A percentile compares a stretch with the other conserved stretches of the same genome.
These are phyloP conservation scores for Troides aeacus DNA, from an alignment of 2,888 invertebrate species.

Conservation along the genomic window DNA sequence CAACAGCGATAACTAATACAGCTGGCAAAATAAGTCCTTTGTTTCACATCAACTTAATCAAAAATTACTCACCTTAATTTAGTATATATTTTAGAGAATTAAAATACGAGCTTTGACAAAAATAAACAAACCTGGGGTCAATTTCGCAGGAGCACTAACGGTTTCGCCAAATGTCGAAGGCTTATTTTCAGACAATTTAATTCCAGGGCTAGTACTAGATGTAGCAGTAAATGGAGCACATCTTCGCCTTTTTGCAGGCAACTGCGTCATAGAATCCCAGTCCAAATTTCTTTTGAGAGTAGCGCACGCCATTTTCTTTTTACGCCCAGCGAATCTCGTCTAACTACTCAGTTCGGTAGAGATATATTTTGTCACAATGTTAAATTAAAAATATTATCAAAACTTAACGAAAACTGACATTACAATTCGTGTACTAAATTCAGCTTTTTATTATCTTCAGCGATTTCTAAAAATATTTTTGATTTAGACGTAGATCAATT, in stretches of 20 bases:
- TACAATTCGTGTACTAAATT: slow-evolving; percentile 27
- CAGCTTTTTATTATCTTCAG: slow-evolving; percentile 44
- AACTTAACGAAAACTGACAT: slow-evolving; percentile 50
- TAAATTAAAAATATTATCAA: slow-evolving; percentile 61
- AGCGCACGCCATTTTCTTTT: slow-evolving; percentile 96
- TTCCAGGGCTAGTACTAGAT: slow-evolving; percentile 74
- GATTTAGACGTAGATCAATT: slow-evolving; percentile 59
- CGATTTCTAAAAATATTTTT: slow-evolving; percentile 62
- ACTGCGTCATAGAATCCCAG: slow-evolving; percentile 95
- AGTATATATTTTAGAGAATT: not conserved
- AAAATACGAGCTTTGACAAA: slow-evolving; percentile 31
- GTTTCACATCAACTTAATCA: slow-evolving; percentile 13
- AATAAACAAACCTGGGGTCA: slow-evolving; percentile 91
- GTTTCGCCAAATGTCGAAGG: slow-evolving; percentile 92
- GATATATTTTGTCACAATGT: slow-evolving; percentile 55
- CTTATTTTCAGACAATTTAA: slow-evolving; percentile 78
- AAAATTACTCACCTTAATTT: slow-evolving; percentile 26
- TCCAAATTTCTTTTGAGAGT: slow-evolving; percentile 97
- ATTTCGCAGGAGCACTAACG: slow-evolving; percentile 84
- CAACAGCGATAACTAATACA: slow-evolving; percentile 66
- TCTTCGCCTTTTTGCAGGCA: slow-evolving; percentile 93
- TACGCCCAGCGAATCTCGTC: slow-evolving; percentile 81
- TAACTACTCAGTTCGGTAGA: slow-evolving; percentile 55
- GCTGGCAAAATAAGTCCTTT: slow-evolving; percentile 44
- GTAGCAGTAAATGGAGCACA: slow-evolving; percentile 91